Percentiles rank a stretch among this genome's conserved stretches.
Evolutionary conservation across 2,113 vertebrate species (phyloP).

Genomic region (Macrotis lagotis): DNA sequence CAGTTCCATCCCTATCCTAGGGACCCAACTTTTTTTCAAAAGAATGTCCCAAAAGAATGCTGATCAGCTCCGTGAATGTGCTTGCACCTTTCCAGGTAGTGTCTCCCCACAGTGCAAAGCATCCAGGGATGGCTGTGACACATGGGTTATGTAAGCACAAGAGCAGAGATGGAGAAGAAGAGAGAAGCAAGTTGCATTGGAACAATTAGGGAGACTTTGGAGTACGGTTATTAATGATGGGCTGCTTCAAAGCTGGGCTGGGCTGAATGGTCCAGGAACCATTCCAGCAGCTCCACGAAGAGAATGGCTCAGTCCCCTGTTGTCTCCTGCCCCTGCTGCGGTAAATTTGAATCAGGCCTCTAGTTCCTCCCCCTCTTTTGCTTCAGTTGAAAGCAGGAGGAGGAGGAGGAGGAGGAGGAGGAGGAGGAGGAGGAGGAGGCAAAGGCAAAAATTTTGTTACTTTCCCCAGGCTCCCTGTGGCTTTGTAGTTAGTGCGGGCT

Average conservation of each 20-base stretch:
- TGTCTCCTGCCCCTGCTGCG: not conserved
- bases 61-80: not conserved
- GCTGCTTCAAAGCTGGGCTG: not conserved
- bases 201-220: rapidly evolving
- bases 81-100: not conserved
- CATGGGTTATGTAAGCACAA: not conserved
- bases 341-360: not conserved
- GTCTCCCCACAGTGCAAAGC: not conserved
- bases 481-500: not conserved
- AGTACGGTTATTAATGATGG: not conserved
- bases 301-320: not conserved
- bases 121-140: not conserved
- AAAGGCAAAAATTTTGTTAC: constrained; percentile 7
- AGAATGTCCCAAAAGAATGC: constrained; percentile 24
- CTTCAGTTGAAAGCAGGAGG: not conserved
- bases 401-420: not conserved
- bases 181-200: not conserved
- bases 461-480: not conserved
- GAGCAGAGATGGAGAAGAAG: not conserved
- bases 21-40: constrained; percentile 24
- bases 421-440: not conserved
- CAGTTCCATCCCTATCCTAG: not conserved
- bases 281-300: not conserved
- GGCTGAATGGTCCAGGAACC: not conserved
- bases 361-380: not conserved